Evolutionary conservation across 2,113 vertebrate genomes (phyloP).

Genomic region (Brachirus orientalis): DNA sequence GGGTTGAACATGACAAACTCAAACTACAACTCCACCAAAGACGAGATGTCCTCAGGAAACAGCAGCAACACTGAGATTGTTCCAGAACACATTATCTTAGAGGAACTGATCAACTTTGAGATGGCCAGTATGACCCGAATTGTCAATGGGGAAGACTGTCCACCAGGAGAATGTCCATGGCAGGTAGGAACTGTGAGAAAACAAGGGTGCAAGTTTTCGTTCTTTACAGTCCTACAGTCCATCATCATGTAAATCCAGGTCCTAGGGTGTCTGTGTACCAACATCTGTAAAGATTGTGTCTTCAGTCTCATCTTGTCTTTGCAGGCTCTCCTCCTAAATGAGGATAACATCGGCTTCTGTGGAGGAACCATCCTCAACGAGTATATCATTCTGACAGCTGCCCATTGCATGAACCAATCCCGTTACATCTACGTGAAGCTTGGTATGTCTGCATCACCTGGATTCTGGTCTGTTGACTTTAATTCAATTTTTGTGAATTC

Average conservation of each 20-base stretch:
- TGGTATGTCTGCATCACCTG: slow-evolving; percentile 78
- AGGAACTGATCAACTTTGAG: neutral
- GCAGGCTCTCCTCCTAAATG: slow-evolving; percentile 88
- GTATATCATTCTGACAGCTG: slow-evolving; percentile 87
- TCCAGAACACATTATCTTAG: rapidly evolving
- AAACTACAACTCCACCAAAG: neutral
- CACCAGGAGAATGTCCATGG: slow-evolving; percentile 91
- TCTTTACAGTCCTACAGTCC: neutral
- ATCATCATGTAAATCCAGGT: too few relatives aligned
- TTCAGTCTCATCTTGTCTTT: neutral
- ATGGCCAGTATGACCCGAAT: slow-evolving; percentile 59
- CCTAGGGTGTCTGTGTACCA: too few relatives aligned
- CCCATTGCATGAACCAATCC: slow-evolving; percentile 90
- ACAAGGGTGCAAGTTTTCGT: neutral
- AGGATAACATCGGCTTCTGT: slow-evolving; percentile 84
- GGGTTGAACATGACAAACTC: neutral
- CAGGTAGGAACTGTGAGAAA: slow-evolving; percentile 82
- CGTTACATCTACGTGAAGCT: slow-evolving; percentile 83
- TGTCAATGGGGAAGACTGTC: slow-evolving; percentile 84
- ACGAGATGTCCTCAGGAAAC: neutral
- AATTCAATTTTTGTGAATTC: too few relatives aligned
- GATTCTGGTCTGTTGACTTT: too few relatives aligned
- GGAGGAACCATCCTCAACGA: slow-evolving; percentile 91
- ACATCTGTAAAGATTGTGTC: neutral
- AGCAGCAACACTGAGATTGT: rapidly evolving